Base-by-base conservation (phyloP, 2,888 invertebrate species). In the Altica lythri region DNA sequence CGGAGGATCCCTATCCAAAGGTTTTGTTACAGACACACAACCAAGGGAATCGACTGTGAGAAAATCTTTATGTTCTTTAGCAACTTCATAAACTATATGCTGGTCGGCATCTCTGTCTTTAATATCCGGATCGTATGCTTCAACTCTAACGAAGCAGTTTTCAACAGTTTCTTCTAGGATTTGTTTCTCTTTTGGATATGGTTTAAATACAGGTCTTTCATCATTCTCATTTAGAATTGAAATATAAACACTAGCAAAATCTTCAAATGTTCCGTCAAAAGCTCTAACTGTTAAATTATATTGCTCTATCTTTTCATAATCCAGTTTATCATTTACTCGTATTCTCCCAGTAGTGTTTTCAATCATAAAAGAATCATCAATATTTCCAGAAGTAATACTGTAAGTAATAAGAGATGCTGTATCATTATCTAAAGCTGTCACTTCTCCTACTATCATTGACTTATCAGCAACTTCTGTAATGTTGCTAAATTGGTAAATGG, bases 151-250 rank as follows among this genome's bases (percentile, higher is more conserved):
- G 70, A 90, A 91, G 25, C 84, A 84, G 60, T 82, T 80, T 47
- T 86, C 82, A 6, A 86, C 69, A 44, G 79, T 81, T 71, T 94
- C 92, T 71, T 94, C 92, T 71, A 92, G 92, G 54, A 92, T 89
- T 1, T 85, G 86, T 43, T 86, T 87, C 46, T 85, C 86, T 66
- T 86, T 87, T 43, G 86, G 81, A 44, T 85, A 86, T 40, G 83
- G 75, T 17, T 79, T 75, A 70, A 97, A 96, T 1, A 87, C 83
- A 0, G 97, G 97, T 0, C 88, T 86, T 74, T 95, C 94, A 73
- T 97, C 97, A 71, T 97, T 97, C 37, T 95, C 88, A 74, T 97
- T 91, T 64, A 86, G 88, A 46, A 95, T 89, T 64, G 87, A 86
- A 42, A 96, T 92, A 43, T 86, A 83, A 0, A 96, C 95, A 64